Base-by-base conservation (phyloP, 2,888 invertebrate species). In the Polylopha cassiicola region DNA sequence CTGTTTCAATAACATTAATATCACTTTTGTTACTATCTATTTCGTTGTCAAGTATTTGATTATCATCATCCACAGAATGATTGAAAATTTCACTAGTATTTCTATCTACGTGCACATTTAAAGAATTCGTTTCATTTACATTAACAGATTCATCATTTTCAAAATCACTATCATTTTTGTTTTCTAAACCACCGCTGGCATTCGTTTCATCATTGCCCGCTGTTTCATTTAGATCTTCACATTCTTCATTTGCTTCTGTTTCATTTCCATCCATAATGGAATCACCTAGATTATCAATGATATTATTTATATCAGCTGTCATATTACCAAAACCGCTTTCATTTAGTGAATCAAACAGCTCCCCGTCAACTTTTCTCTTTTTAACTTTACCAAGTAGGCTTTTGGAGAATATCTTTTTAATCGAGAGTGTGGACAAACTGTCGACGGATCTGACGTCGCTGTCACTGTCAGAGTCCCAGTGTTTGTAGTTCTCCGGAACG, bases 321-420 rank as follows among this genome's bases (percentile, higher is more conserved):
- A 63, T 48, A 14, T 46, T 51, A 36, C 61, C 56, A 1, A 32
- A 42, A 0, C 49, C 49, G 2, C 24, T 53, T 1, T 43, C 48
- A 17, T 60, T 58, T 1, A 55, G 47, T 0, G 51, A 51, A 9
- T 61, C 58, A 4, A 56, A 52, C 1, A 49, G 50, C 17, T 67
- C 62, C 0, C 36, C 27, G 44, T 63, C 61, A 0, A 61, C 28
- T 37, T 61, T 70, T 20, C 62, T 52, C 0, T 46, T 50, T 34
- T 61, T 79, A 24, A 74, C 66, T 52, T 69, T 73, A 0, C 73
- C 78, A 0, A 77, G 34, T 2, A 55, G 51, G 32, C 60, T 65
- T 2, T 53, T 50, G 0, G 80, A 76, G 55, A 74, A 79, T 27
- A 84, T 55, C 0, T 63, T 69, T 38, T 73, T 75, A 0, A 85